Evolutionary conservation across 2,113 vertebrate genomes (phyloP), one percentile per base, ranked within the genome.

Genomic region (Thinocorus orbignyianus): DNA sequence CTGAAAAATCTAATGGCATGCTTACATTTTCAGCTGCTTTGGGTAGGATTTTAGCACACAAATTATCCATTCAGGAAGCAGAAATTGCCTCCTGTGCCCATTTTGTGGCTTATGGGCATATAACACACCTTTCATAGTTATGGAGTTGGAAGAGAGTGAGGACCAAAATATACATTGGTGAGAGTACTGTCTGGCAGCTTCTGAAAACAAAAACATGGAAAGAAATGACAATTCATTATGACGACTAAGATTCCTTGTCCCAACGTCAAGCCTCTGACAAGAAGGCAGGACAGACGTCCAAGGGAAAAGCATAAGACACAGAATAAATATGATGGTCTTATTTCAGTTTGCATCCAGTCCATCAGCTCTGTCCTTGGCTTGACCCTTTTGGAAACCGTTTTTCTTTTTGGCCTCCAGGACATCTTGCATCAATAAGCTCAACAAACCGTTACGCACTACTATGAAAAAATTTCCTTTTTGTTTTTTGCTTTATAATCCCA

Each of bases 161-260:
- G 33, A 60, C 19, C 37, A 71, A 49, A 61, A 48, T 7, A 18
- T 13, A 3, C 25, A 8, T 17, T 31, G 26, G 1, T 33, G 66
- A 72, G 22, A 41, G 13, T 57, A 73, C 9, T 19, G 14, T 23
- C 28, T 23, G 26, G 37, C 17, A 61, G 17, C 55, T 80, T 41
- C 71, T 62, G 57, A 81, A 65, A 3, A 37, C 4, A 58, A 73
- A 69, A 69, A 5, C 33, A 25, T 4, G 25, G 52, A 42, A 57
- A 72, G 44, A 14, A 79, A 41, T 0, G 0, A 16, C 57, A 65
- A 25, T 31, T 82, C 57, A 3, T 0, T 2, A 2, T 2, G 12
- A 54, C 70, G 94, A 85, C 11, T 4, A 7, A 24, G 58, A 54
- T 19, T 15, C 28, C 10, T 70, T 18, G 5, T 72, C 66, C 66